Base-by-base conservation (phyloP, 2,888 invertebrate species). In the Escarpia spicata region DNA sequence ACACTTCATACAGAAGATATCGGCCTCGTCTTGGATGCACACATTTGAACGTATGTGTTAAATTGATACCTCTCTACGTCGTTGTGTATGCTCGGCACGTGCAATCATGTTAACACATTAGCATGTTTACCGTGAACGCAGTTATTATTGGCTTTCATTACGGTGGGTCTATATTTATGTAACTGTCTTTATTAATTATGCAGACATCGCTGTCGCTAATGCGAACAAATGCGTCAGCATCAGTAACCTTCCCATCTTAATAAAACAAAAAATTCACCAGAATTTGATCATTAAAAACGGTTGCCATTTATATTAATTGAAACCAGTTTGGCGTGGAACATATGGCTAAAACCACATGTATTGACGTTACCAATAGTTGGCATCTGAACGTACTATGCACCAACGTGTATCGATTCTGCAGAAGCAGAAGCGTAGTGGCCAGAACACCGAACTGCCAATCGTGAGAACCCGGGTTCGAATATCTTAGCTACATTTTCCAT, bases 371-470 rank as follows among this genome's bases (percentile, higher is more conserved):
- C 6, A 6, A 26, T 75, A 75, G 19, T 75, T 75, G 19, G 26
- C n/a, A 75, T 26, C 75, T 75, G 52, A 52, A 52, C 52, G 52
- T 52, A 52, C 52, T 52, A 12, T 75, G 26, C 75, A 4, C 75
- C 75, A n/a, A 43, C 75, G 60, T 75, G 92, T 89, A 58, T 89
- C 37, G 52, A 43, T 92, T 26, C 89, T n/a, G 75, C 75, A 91
- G 52, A 45, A 91, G n/a, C 45, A 45, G 12, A 91, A 6, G 37
- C 8, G 90, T 31, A 90, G 37, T 90, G 37, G 4, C 12, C 1
- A 31, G 58, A 52, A 58, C n/a, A 37, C 37, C 37, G 37, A 37
- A 37, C 37, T 37, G 37, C 37, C 37, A 37, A 37, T 37, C 37
- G 37, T 37, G 37, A 37, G 37, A 37, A 37, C 37, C 37, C 37